These are phyloP conservation scores for Platorchestia sp. DNA, from an alignment of 1,140 invertebrate species.

Conservation along the genomic window DNA sequence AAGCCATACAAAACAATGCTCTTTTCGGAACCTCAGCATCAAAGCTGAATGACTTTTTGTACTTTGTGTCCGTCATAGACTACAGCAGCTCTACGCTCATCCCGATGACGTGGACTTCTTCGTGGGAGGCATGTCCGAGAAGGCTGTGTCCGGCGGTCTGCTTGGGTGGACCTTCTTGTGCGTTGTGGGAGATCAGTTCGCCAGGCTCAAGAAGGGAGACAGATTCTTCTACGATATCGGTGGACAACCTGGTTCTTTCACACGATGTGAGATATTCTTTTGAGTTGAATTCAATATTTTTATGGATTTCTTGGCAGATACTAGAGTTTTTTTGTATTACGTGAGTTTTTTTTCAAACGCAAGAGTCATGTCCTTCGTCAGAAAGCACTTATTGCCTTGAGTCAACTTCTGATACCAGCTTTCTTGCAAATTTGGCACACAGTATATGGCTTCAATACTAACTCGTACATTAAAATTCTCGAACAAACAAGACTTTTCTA, in stretches of 20 bases:
- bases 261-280: background rate
- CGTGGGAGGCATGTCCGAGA: constrained; percentile 84
- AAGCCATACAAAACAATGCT: too few species aligned
- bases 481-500: too few species aligned
- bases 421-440: too few species aligned
- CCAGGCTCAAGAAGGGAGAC: constrained; percentile 80
- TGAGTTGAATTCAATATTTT: background rate
- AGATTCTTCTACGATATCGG: constrained; percentile 81
- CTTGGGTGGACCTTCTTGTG: constrained; percentile 89
- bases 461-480: too few species aligned
- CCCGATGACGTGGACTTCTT: constrained; percentile 88
- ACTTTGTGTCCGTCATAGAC: background rate
- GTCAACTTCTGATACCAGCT: too few species aligned
- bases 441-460: background rate
- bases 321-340: too few species aligned
- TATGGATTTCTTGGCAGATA: too few species aligned
- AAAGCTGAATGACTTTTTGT: too few species aligned
- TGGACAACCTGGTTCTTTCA: constrained; percentile 73
- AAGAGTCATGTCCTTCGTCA: too few species aligned
- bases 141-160: constrained; percentile 77
- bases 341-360: background rate
- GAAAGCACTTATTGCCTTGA: background rate
- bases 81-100: constrained; percentile 72
- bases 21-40: too few species aligned
- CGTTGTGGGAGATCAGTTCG: constrained; percentile 88